Percentiles rank a stretch among this genome's conserved stretches.
Evolutionary conservation across 2,797 vertebrate species (phyloP).

Genomic region (Pygocentrus nattereri): DNA sequence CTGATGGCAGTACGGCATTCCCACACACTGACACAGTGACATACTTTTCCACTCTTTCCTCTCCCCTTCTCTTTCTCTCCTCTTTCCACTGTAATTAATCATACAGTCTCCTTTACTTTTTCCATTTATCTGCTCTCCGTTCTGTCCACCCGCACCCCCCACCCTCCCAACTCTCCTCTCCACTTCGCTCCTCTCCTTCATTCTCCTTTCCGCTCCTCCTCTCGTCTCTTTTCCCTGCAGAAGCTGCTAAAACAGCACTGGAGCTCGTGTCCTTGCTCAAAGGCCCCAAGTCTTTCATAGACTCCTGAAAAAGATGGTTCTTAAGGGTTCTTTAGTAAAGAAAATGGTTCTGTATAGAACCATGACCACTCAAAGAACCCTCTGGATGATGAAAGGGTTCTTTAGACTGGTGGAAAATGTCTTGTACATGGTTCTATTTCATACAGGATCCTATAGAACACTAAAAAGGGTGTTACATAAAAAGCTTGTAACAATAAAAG

Average conservation of each 20-base stretch:
- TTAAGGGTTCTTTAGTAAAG: no score
- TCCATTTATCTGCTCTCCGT: background rate
- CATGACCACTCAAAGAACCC: no score
- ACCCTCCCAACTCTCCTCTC: background rate
- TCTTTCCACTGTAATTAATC: slow-evolving; percentile 36
- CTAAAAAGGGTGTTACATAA: no score
- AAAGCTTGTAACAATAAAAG: no score
- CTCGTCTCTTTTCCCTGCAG: slow-evolving; percentile 23
- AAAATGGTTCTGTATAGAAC: no score
- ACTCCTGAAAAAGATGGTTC: no score
- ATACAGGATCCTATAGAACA: no score
- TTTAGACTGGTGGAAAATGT: no score
- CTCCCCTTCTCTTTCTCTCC: background rate
- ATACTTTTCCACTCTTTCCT: slow-evolving; percentile 43
- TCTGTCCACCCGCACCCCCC: background rate
- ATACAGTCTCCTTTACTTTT: background rate
- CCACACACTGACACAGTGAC: slow-evolving; percentile 60
- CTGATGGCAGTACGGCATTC: slow-evolving; percentile 53
- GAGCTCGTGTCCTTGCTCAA: background rate
- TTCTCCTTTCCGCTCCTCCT: background rate
- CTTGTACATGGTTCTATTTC: no score
- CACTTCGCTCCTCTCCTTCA: background rate
- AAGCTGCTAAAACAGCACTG: slow-evolving; percentile 41
- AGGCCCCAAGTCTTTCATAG: background rate
- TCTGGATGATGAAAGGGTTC: no score